Conservation (phyloP, 2,888 invertebrate genomes). For the Idaea dimidiata region DNA sequence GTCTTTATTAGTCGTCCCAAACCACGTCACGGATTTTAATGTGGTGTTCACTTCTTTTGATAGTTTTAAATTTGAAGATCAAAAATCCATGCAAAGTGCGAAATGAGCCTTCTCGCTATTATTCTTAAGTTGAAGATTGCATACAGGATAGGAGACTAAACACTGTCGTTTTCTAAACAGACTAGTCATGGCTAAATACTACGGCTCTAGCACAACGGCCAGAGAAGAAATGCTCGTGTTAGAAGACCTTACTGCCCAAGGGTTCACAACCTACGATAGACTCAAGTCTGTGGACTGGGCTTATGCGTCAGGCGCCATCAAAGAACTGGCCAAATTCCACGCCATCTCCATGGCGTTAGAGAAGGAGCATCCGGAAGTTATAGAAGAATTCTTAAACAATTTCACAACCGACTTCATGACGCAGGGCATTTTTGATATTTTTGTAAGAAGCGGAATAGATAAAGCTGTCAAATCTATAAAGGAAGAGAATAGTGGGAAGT, state of each 20-base stretch:
- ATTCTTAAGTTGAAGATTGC: background rate
- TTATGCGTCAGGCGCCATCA: slow-evolving; percentile 46
- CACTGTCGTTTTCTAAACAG: background rate
- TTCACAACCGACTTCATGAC: background rate
- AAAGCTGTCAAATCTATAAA: slow-evolving; percentile 25
- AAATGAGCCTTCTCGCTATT: background rate
- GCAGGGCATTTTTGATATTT: background rate
- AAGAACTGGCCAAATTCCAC: slow-evolving; percentile 59
- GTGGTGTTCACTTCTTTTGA: too few species aligned
- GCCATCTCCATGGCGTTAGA: slow-evolving; percentile 53
- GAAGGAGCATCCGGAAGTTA: slow-evolving; percentile 47
- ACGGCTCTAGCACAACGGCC: slow-evolving; percentile 15
- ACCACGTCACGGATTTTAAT: too few species aligned
- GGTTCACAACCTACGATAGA: slow-evolving; percentile 48
- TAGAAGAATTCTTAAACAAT: slow-evolving; percentile 25
- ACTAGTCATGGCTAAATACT: background rate
- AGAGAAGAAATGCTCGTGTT: slow-evolving; percentile 48
- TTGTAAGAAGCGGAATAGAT: background rate
- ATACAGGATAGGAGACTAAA: background rate
- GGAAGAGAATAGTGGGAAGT: slow-evolving; percentile 36
- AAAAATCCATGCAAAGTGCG: too few species aligned
- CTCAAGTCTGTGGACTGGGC: slow-evolving; percentile 52
- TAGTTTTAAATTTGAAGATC: too few species aligned
- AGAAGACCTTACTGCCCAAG: slow-evolving; percentile 48
- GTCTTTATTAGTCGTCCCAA: too few species aligned